Conservation (phyloP, 2,113 vertebrate genomes). For the Malurus cyaneus region DNA sequence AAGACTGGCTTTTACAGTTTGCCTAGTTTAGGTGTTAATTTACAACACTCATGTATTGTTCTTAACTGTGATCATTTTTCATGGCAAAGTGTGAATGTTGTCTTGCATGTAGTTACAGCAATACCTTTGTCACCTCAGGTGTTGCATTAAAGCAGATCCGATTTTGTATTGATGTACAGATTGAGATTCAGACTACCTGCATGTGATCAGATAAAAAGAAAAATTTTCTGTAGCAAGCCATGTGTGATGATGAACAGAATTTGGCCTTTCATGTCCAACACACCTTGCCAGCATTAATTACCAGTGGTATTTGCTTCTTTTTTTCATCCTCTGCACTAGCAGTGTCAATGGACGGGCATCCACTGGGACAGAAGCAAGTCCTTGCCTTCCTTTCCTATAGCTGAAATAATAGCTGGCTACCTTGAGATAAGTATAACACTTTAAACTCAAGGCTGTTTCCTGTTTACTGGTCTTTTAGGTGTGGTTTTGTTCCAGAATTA, state of each 20-base stretch:
- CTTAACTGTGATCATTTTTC: constrained; percentile 5
- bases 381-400: constrained; percentile 21
- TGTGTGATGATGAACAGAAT: background rate
- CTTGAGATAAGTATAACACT: constrained; percentile 50
- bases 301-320: background rate
- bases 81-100: background rate
- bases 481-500: constrained; percentile 56
- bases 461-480: constrained; percentile 62
- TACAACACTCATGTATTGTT: background rate
- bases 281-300: background rate
- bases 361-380: background rate
- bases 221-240: background rate
- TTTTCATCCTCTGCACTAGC: background rate
- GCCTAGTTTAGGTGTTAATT: constrained; percentile 26
- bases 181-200: background rate
- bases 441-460: constrained; percentile 57
- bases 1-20: constrained; percentile 27
- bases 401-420: constrained; percentile 54
- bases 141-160: background rate
- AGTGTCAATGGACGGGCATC: background rate
- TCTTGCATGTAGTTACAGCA: background rate
- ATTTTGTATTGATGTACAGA: background rate
- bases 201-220: background rate
- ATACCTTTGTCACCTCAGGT: background rate
- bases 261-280: background rate